Evolutionary conservation across 2,888 invertebrate species (phyloP), one percentile per base, ranked within the genome.

Genomic region (Folsomia manolachei): DNA sequence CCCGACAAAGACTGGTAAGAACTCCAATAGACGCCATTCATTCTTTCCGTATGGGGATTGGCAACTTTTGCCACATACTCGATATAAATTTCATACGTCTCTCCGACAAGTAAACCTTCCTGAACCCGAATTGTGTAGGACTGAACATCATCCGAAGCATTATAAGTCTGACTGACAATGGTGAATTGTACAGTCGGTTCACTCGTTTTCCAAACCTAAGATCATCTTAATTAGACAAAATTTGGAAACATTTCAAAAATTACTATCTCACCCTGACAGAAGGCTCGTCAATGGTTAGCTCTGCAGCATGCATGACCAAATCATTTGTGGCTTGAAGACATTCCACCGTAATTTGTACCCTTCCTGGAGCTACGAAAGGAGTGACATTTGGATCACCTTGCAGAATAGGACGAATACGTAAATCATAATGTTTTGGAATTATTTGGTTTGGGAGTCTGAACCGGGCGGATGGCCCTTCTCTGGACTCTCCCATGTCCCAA

Each of bases 301-400:
- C 67, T 1, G 68, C 67, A 1, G 77, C 63, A 69, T 77, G 75
- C 1, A 77, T 51, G 1, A 71, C 70, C 11, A 78, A 65, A 18
- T 63, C 67, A 4, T 14, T 70, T 0, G 74, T 70, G 18, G 51
- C 21, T 1, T 27, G 1, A 1, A 56, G 11, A 19, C 73, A 74
- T n/a, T 39, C 18, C 1, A 71, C 65, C 19, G 64, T 70, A 23
- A 79, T 79, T 27, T 26, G 23, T 11, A 78, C 73, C 53, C 68
- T 75, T 19, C 76, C 76, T 1, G 78, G 76, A 19, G 73, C 73
- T n/a, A 76, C 78, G 63, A 77, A 79, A 56, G 27, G 63, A 0
- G 56, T 25, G 11, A 69, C 77, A 11, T 69, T 24, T 19, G 19
- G 24, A 18, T 67, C 67, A 2, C 71, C 72, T 19, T 63, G 63